Base-by-base conservation (phyloP, 2,888 invertebrate genomes). In the Nineta flava region DNA sequence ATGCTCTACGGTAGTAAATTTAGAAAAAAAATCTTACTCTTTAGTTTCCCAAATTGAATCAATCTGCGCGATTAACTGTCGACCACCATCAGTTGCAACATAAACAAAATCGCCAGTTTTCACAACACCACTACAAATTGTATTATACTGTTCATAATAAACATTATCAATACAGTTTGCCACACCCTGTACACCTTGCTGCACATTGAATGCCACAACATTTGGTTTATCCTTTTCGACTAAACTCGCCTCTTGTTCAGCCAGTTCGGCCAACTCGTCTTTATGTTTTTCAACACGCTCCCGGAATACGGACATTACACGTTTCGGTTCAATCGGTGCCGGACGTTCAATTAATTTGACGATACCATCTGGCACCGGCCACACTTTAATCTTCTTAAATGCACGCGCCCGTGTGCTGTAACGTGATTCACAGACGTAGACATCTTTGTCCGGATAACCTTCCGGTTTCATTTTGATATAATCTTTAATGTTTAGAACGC, bases 361-460 rank as follows among this genome's bases (percentile, higher is more conserved):
- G 44, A 78, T 72, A 50, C 78, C 77, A 47, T 73, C 76, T 65
- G 68, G 79, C 57, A 69, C 79, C 59, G 74, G 77, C 84, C 79
- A 85, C 54, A 77, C 78, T 68, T 90, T 91, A 52, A 97, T 91
- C 69, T 96, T 96, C 68, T 93, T 93, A 67, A 97, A 97, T 58
- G 83, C 81, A 53, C 92, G 78, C 35, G 81, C 79, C 58, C 81
- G 82, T 0, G 88, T 82, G 57, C 83, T 87, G 68, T 99, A 99
- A 5, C 94, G 77, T 15, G 91, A 94, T 68, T 99, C 97, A 65
- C 97, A 97, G 0, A 97, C 95, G 62, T 86, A 99, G 1, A 97
- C 85, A 67, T 99, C 95, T 61, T 91, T 90, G 54, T 94, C 92
- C 0, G 81, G 75, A 60, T 88, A 87, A 16, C 77, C 80, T 73